Evolutionary conservation across 1,140 invertebrate genomes (phyloP), one percentile per base, ranked within the genome.

Genomic region (Saxidomus purpurata): DNA sequence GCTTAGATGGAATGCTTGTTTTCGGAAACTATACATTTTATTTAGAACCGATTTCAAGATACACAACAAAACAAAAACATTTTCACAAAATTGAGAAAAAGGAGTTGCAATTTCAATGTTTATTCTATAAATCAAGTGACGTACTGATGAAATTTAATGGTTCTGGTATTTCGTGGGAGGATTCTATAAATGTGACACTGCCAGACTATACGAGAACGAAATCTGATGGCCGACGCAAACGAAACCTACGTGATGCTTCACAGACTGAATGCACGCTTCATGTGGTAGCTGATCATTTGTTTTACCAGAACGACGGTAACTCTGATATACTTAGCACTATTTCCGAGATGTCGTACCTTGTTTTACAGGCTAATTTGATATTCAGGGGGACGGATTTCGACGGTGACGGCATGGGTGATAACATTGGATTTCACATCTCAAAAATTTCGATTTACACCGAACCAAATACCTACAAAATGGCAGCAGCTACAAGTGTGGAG

Each of bases 331-430:
- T 47, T 22, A 77, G 38, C 31, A 93, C 94, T 13, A 89, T 94
- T 28, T 55, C 90, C 43, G 92, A 92, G 85, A 92, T 95, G 76
- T 61, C 91, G 2, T 92, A 86, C 59, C 76, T 89, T 19, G 69
- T 94, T 9, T 89, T 81, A 34, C 89, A 92, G 82, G 93, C 92
- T 49, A 92, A 94, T 85, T 49, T 90, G 38, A 91, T 94, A 31
- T 94, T 94, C 43, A 85, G 93, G 28, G 80, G 81, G 11, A 94
- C 93, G 2, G 93, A 94, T 79, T 95, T 94, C 55, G 82, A 93
- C 91, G 94, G 93, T 6, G 91, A 94, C 69, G 92, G 91, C 9
- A 55, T 67, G n/a, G 92, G 92, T 25, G 93, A 95, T 74, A 94
- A 94, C 31, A 88, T 94, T 28, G 94, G 94, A 0, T 94, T 95